Base-by-base conservation (phyloP, 2,113 vertebrate genomes). In the Sakesphorus luctuosus region DNA sequence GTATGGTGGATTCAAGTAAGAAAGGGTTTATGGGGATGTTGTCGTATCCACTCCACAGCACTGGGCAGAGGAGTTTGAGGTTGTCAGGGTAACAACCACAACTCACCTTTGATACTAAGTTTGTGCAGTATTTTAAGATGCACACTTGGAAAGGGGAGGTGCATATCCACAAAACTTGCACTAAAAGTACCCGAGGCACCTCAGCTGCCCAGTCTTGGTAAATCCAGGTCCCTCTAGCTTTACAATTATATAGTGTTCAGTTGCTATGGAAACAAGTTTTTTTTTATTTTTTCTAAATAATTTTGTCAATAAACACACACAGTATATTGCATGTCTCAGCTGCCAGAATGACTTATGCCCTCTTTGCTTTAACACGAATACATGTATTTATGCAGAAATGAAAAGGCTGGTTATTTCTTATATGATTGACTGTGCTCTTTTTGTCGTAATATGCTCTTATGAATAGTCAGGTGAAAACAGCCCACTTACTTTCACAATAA, bases 241-340 rank as follows among this genome's bases (percentile, higher is more conserved):
- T 89, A 87, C 65, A 90, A 63, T 75, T 56, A 87, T 15, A 25
- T 46, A n/a, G 29, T 89, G 24, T 40, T 44, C 63, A 81, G 97
- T 97, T 96, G 36, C 77, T 93, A 93, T 83, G 75, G 96, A 94
- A 97, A 97, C 86, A 29, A 53, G 8, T 14, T 61, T 43, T 36
- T 3, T 40, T 52, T 50, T 15, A 8, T 58, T 76, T 90, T 75
- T 92, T 72, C 35, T 18, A 74, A 96, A 86, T 90, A 91, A 81
- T 96, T 97, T 80, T 95, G 82, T 96, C 93, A 93, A 74, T 96
- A 94, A 78, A 26, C 56, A 25, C 35, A 77, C n/a, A 52, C 31
- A 88, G 26, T 89, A 73, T 76, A 87, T 91, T 81, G 81, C 90
- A 63, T 44, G 59, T 49, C 47, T 77, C 67, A 84, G 40, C 62